Evolutionary conservation across 2,113 vertebrate genomes (phyloP), one percentile per base, ranked within the genome.

Genomic region (Indicator indicator): DNA sequence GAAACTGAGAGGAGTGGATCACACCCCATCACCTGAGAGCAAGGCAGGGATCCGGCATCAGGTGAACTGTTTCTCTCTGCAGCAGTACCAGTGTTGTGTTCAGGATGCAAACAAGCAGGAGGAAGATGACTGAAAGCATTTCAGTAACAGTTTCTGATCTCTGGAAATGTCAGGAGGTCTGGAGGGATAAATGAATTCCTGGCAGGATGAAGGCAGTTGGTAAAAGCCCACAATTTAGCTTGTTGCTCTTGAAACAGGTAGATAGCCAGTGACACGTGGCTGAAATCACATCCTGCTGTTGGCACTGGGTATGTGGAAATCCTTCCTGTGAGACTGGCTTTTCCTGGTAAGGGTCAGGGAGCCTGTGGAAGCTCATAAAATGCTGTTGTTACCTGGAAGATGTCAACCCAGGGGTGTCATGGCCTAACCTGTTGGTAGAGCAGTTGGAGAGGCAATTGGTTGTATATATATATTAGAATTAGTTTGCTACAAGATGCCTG

Each of bases 121-220:
- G 20, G 23, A 64, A 74, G 32, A 56, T 2, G 14, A 16, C 42
- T 83, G 69, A 30, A 83, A 89, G 55, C 12, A 14, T 82, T 88
- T 80, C 48, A 56, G 75, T 59, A 94, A 33, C 16, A 16, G 52
- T 67, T 93, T 63, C 75, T 79, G 46, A 67, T 73, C 26, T 12
- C 23, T 11, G 11, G 63, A 91, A 94, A 83, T 80, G 62, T 91
- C 79, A 83, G 64, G 20, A 76, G 56, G 27, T 26, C 64, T 62
- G 80, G 38, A 86, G 75, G 79, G 90, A 94, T 52, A 60, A 74
- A 74, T 86, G 65, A 93, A 63, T 79, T 79, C 71, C 71, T 83
- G 44, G 11, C 46, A 79, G 63, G 71, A 76, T 38, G 46, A 87
- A 93, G 46, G n/a, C 24, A 24, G 40, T 82, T 69, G 27, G 28